These are phyloP conservation scores for Nanger granti DNA, from an alignment of 2,113 vertebrate species.

Conservation along the genomic window DNA sequence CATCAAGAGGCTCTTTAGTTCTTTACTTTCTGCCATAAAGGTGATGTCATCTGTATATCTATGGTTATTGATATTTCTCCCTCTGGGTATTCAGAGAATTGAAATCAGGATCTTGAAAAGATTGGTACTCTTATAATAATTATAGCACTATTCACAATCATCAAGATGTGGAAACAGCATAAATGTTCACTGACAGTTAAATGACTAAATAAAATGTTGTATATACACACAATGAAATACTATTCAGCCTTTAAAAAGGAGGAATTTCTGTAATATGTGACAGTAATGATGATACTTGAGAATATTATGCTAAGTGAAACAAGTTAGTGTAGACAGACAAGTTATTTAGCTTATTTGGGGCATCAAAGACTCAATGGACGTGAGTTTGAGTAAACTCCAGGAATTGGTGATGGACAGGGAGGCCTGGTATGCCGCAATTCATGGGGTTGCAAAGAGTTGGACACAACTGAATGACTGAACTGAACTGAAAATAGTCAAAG, in stretches of 20 bases:
- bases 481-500: not conserved
- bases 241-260: not conserved
- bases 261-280: not conserved
- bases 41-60: too few relatives aligned
- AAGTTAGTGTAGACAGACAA: not conserved
- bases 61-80: too few relatives aligned
- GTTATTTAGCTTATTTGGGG: not conserved
- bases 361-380: too few relatives aligned
- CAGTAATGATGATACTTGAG: not conserved
- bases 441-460: rapidly evolving
- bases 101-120: not conserved
- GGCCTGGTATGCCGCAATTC: rapidly evolving
- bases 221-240: too few relatives aligned
- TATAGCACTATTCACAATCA: not conserved
- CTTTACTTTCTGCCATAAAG: too few relatives aligned
- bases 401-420: too few relatives aligned
- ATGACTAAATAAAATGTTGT: too few relatives aligned
- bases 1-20: too few relatives aligned
- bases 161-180: not conserved
- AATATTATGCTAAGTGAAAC: not conserved
- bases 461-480: too few relatives aligned
- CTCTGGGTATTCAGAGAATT: not conserved
- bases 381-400: too few relatives aligned
- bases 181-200: not conserved
- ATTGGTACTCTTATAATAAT: not conserved